Evolutionary conservation across 2,888 invertebrate species (phyloP).

Genomic region (Hirtodrosophila trivittata): DNA sequence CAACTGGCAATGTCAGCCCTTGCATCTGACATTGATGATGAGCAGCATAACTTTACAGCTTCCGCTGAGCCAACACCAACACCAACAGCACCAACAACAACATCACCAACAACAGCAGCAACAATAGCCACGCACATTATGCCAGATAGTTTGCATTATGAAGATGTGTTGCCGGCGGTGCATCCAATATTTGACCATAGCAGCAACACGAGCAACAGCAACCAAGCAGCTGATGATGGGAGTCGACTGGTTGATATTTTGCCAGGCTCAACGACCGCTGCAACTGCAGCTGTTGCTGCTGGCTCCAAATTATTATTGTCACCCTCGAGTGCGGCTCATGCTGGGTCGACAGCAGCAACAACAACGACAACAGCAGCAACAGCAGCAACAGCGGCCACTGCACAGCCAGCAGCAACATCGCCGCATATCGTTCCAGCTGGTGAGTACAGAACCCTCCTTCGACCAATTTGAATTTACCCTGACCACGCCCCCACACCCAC

Average conservation of each 20-base stretch:
- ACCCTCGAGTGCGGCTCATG: slow-evolving; percentile 44
- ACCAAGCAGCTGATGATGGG: slow-evolving; percentile 20
- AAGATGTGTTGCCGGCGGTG: slow-evolving; percentile 67
- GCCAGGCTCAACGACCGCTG: slow-evolving; percentile 42
- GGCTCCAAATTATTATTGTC: slow-evolving; percentile 71
- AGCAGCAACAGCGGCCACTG: slow-evolving; percentile 21
- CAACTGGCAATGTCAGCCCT: slow-evolving; percentile 61
- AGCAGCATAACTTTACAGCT: slow-evolving; percentile 75
- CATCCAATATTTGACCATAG: slow-evolving; percentile 73
- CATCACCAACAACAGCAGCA: slow-evolving; percentile 29
- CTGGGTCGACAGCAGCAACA: slow-evolving; percentile 54
- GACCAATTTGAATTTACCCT: no score
- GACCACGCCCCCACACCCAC: background rate
- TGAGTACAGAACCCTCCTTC: slow-evolving; percentile 63
- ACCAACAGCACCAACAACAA: slow-evolving; percentile 20
- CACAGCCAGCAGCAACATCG: slow-evolving; percentile 39
- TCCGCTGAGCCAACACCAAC: slow-evolving; percentile 59
- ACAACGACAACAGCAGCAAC: slow-evolving; percentile 23
- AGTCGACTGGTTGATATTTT: slow-evolving; percentile 54
- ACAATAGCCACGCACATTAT: slow-evolving; percentile 45
- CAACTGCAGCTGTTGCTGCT: slow-evolving; percentile 18
- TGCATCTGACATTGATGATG: slow-evolving; percentile 71
- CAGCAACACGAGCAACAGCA: slow-evolving; percentile 31
- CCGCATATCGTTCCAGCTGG: slow-evolving; percentile 69
- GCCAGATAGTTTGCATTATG: slow-evolving; percentile 77